A percentile compares a stretch with the other conserved stretches of the same genome.
phyloP scores from a whole-genome alignment of 2,113 vertebrate species.

The Cnemophilus loriae region DNA sequence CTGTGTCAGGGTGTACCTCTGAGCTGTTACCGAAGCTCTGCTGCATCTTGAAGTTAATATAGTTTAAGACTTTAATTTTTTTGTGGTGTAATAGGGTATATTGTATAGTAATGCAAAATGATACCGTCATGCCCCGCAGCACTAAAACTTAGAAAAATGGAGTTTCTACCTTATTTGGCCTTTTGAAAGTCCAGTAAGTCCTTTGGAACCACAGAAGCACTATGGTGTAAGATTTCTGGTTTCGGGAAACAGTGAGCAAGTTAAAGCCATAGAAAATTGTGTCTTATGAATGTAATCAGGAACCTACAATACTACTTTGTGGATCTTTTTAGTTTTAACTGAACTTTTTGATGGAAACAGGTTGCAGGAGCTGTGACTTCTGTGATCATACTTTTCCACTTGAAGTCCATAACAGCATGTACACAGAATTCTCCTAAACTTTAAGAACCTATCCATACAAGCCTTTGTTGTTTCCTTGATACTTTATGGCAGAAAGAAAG shows the following conservation, averaged over 20 bases:
- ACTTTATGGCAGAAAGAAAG: not conserved
- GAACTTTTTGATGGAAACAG: not conserved
- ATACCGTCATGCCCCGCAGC: not conserved
- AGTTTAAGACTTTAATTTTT: not conserved
- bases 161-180: not conserved
- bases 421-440: not conserved
- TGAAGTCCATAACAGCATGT: fast-evolving
- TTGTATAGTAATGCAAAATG: not conserved
- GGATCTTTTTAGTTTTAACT: not conserved
- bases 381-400: not conserved
- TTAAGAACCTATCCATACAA: not conserved
- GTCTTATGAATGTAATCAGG: not conserved
- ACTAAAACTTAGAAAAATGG: not conserved
- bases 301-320: not conserved
- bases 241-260: not conserved
- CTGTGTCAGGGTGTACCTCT: not conserved
- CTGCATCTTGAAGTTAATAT: not conserved
- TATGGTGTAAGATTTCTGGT: not conserved
- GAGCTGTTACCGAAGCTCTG: not conserved
- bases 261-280: not conserved
- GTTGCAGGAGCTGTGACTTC: not conserved
- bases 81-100: not conserved
- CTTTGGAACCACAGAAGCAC: not conserved
- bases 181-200: not conserved
- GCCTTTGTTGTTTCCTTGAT: not conserved